Evolutionary conservation across 1,140 invertebrate species (phyloP).

Genomic region (Tetragnatha versicolor): DNA sequence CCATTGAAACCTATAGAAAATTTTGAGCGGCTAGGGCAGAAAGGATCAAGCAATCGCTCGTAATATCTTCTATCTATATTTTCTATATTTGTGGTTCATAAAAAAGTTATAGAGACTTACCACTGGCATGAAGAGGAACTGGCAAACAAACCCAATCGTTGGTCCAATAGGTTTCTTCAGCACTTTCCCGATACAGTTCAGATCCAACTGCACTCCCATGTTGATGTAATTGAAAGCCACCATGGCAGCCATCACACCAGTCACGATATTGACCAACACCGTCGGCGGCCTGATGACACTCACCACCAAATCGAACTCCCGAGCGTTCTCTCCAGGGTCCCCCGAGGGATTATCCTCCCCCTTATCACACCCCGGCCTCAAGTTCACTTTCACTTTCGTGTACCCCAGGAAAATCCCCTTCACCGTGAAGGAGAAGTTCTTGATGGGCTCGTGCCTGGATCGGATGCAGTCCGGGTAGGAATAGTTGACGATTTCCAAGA

Average conservation of each 20-base stretch:
- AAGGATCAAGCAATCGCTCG: too few species aligned
- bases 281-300: constrained; percentile 29
- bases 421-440: constrained; percentile 67
- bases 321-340: neutral
- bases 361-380: neutral
- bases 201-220: constrained; percentile 89
- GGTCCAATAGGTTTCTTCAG: constrained; percentile 80
- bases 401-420: constrained; percentile 73
- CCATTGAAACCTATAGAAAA: too few species aligned
- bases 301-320: constrained; percentile 26
- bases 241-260: constrained; percentile 76
- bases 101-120: too few species aligned
- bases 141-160: constrained; percentile 79
- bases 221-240: constrained; percentile 88
- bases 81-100: too few species aligned
- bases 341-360: neutral
- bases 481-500: constrained; percentile 24
- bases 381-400: constrained; percentile 61
- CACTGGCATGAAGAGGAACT: constrained; percentile 88
- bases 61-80: too few species aligned
- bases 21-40: too few species aligned
- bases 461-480: neutral
- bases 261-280: constrained; percentile 71
- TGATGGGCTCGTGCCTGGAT: constrained; percentile 61
- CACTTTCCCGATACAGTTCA: constrained; percentile 74